Percentiles rank a stretch among this genome's conserved stretches.
These are phyloP conservation scores for Sciurus vulgaris DNA, from an alignment of 2,797 vertebrate genomes.

Conservation along the genomic window DNA sequence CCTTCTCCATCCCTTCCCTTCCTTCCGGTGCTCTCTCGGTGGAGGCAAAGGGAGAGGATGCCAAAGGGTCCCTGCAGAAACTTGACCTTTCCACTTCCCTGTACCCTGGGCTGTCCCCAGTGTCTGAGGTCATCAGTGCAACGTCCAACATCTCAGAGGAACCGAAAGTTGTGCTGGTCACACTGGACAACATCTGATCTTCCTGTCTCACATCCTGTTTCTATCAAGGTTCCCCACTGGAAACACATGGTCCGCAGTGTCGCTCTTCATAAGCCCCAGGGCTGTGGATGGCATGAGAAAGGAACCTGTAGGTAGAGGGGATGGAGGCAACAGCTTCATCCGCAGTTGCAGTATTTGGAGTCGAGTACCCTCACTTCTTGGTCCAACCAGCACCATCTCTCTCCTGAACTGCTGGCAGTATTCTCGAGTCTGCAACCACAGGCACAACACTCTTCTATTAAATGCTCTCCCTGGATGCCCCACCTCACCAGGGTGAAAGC, in stretches of 20 bases:
- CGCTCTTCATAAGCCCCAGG: not conserved
- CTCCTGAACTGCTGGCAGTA: not conserved
- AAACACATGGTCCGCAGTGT: not conserved
- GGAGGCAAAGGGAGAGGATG: not conserved
- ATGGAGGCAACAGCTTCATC: not conserved
- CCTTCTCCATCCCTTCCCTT: too few relatives aligned
- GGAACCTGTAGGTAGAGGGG: fast-evolving
- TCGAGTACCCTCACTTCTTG: too few relatives aligned
- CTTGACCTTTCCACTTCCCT: not conserved
- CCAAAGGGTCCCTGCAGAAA: not conserved
- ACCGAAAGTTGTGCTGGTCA: not conserved
- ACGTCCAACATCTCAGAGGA: not conserved
- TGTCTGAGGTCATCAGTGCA: not conserved
- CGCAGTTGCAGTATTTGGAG: not conserved
- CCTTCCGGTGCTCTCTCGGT: not conserved
- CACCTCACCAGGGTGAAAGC: not conserved
- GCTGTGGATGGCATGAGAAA: not conserved
- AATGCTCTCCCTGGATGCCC: not conserved
- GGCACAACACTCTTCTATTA: too few relatives aligned
- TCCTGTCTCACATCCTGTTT: not conserved
- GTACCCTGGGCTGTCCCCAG: not conserved
- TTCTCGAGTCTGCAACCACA: not conserved
- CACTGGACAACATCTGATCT: not conserved
- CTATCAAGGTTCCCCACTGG: not conserved
- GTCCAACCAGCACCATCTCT: not conserved